These are phyloP conservation scores for Arctia plantaginis DNA, from an alignment of 2,888 invertebrate species.

Conservation along the genomic window DNA sequence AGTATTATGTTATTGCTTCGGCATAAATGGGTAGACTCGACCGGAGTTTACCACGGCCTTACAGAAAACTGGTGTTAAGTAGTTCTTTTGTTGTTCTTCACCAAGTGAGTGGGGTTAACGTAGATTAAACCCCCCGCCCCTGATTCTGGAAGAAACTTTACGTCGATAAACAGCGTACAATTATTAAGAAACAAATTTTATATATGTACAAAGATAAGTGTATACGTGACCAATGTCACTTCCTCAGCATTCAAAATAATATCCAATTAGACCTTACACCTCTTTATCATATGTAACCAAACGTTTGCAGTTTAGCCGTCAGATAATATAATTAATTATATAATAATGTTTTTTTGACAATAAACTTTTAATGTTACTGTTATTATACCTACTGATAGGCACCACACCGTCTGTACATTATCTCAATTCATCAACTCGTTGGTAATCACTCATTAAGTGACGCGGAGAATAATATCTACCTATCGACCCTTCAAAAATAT, in stretches of 20 bases:
- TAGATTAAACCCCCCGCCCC: no score
- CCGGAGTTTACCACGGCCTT: no score
- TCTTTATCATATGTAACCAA: neutral
- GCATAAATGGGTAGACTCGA: no score
- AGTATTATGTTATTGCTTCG: no score
- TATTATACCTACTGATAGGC: neutral
- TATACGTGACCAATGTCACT: constrained; percentile 5
- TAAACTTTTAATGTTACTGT: neutral
- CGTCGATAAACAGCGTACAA: neutral
- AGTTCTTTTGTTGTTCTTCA: no score
- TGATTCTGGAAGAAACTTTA: neutral
- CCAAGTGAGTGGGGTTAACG: no score
- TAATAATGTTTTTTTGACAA: neutral
- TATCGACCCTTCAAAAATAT: no score
- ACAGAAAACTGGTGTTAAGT: no score
- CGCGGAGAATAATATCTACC: no score
- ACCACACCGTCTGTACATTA: neutral
- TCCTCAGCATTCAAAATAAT: neutral
- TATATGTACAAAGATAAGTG: neutral
- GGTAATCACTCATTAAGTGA: no score
- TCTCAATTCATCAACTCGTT: no score
- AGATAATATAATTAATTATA: constrained; percentile 10
- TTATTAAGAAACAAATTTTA: neutral
- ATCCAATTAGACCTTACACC: constrained; percentile 2
- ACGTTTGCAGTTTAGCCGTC: neutral